A percentile compares a stretch with the other conserved stretches of the same genome.
These are phyloP conservation scores for Pycnomerus fuliginosus DNA, from an alignment of 2,888 invertebrate species.

Conservation along the genomic window DNA sequence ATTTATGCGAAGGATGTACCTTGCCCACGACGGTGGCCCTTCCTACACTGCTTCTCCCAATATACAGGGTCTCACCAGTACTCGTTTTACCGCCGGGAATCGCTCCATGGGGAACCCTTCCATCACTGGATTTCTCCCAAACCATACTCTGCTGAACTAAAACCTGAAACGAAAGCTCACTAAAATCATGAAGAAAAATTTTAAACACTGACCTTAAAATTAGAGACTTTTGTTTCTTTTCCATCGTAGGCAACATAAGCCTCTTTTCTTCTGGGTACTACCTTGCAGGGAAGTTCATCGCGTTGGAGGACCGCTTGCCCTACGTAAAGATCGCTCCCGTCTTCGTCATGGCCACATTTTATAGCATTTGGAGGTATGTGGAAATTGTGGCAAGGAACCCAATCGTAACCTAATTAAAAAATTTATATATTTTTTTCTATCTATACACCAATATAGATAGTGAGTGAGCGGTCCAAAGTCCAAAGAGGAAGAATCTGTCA, in stretches of 20 bases:
- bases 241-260: slow-evolving; percentile 26
- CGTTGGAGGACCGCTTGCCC: background rate
- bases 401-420: slow-evolving; percentile 13
- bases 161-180: no score
- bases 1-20: slow-evolving; percentile 55
- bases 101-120: slow-evolving; percentile 45
- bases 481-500: no score
- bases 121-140: slow-evolving; percentile 32
- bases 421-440: no score
- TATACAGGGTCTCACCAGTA: slow-evolving; percentile 47
- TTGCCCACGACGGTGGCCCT: slow-evolving; percentile 25
- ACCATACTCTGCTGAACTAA: slow-evolving; percentile 3
- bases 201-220: slow-evolving; percentile 27
- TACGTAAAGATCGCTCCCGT: slow-evolving; percentile 8
- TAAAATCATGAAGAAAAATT: background rate
- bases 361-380: slow-evolving; percentile 7
- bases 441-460: no score
- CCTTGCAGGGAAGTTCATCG: slow-evolving; percentile 24
- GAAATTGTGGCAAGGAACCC: slow-evolving; percentile 5
- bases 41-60: slow-evolving; percentile 42
- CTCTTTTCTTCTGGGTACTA: slow-evolving; percentile 26
- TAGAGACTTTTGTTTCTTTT: slow-evolving; percentile 21
- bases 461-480: no score
- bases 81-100: slow-evolving; percentile 47
- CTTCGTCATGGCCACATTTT: slow-evolving; percentile 4